Percentiles rank a stretch among this genome's conserved stretches.
These are phyloP conservation scores for Sebastes vulpes DNA, from an alignment of 2,797 vertebrate species.

Conservation along the genomic window DNA sequence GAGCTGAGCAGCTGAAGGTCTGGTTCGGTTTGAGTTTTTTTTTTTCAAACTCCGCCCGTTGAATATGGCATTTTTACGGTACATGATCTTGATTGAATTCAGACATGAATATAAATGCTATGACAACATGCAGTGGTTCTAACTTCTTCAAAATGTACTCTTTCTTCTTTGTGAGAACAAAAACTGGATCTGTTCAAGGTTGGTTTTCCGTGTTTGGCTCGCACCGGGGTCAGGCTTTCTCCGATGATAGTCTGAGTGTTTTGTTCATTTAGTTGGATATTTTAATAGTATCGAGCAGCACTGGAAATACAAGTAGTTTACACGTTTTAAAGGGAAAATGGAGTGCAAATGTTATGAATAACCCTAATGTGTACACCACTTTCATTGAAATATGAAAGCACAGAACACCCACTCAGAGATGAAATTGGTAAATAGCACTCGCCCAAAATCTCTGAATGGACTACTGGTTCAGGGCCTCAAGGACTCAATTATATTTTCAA, in stretches of 20 bases:
- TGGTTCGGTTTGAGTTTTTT: not conserved
- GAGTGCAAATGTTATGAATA: not conserved
- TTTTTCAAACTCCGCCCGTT: not conserved
- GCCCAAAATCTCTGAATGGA: constrained; percentile 19
- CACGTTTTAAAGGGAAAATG: not conserved
- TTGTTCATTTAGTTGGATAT: constrained; percentile 8
- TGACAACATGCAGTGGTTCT: not conserved
- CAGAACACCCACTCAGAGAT: constrained; percentile 12
- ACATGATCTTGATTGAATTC: not conserved
- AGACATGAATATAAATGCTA: not conserved
- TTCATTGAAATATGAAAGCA: constrained; percentile 28
- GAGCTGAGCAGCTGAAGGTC: not conserved
- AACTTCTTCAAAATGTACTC: not conserved
- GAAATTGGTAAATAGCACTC: constrained; percentile 35
- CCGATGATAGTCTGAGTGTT: not conserved
- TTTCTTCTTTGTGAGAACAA: not conserved
- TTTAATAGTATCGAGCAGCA: constrained; percentile 2
- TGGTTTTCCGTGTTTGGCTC: not conserved
- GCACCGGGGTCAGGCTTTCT: not conserved
- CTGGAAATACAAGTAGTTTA: constrained; percentile 17
- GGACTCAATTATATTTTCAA: constrained; percentile 54
- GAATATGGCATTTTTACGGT: not conserved
- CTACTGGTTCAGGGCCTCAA: constrained; percentile 17
- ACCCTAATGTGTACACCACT: not conserved
- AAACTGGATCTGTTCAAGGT: constrained; percentile 1